These are phyloP conservation scores for Latrodectus hesperus DNA, from an alignment of 2,888 invertebrate genomes.

Conservation along the genomic window DNA sequence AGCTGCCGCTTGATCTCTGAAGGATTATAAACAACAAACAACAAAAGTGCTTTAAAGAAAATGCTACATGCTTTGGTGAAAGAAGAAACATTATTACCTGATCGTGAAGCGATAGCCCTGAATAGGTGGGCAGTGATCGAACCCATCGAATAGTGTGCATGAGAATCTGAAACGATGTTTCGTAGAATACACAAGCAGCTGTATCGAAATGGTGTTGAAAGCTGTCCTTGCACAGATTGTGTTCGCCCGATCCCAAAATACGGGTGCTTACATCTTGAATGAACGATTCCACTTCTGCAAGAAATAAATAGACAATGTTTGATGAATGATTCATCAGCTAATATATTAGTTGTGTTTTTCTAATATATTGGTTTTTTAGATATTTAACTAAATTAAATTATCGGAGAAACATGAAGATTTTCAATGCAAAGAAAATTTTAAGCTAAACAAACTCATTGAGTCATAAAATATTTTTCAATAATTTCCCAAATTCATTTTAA, in stretches of 20 bases:
- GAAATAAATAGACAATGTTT: too few relatives aligned
- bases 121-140: constrained; percentile 96
- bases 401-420: too few relatives aligned
- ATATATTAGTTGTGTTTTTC: too few relatives aligned
- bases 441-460: too few relatives aligned
- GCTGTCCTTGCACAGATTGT: not conserved
- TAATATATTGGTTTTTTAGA: too few relatives aligned
- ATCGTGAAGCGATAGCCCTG: constrained; percentile 94
- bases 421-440: too few relatives aligned
- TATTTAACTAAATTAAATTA: too few relatives aligned
- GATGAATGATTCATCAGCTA: too few relatives aligned
- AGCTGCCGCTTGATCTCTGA: too few relatives aligned
- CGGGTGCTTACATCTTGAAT: not conserved
- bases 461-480: too few relatives aligned
- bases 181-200: constrained; percentile 87
- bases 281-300: not conserved
- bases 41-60: not conserved
- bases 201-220: not conserved
- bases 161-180: constrained; percentile 93
- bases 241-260: not conserved
- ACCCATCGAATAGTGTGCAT: constrained; percentile 99
- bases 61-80: not conserved
- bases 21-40: too few relatives aligned
- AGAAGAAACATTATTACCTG: constrained; percentile 81
- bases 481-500: too few relatives aligned